Conservation (phyloP, 2,888 invertebrate species). For the Empis livida region DNA sequence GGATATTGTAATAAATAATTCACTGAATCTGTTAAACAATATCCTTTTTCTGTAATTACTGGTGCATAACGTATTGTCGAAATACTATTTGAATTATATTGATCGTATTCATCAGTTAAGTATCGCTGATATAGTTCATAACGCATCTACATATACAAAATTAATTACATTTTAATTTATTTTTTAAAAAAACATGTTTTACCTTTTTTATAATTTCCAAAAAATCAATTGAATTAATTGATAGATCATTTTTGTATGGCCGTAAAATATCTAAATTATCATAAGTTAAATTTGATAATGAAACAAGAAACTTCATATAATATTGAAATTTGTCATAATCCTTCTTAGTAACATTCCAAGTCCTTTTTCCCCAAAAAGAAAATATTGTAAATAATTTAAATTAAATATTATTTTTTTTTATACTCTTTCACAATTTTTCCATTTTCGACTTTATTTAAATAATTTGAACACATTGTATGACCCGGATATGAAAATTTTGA, state of each 20-base stretch:
- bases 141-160: conserved; percentile 3
- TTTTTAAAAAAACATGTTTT: too few species aligned
- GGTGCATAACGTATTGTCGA: conserved; percentile 14
- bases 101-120: too few species aligned
- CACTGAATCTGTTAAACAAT: conserved; percentile 25
- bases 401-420: conserved; percentile 5
- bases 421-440: conserved; percentile 25
- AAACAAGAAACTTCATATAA: conserved; percentile 21
- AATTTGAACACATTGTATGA: conserved; percentile 38
- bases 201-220: conserved; percentile 17
- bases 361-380: conserved; percentile 2
- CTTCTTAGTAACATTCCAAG: conserved; percentile 6
- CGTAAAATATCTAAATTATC: conserved; percentile 17
- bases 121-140: neutral
- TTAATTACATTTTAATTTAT: neutral
- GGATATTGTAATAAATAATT: conserved; percentile 23
- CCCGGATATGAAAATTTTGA: conserved; percentile 39
- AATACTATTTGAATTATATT: too few species aligned
- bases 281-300: conserved; percentile 18
- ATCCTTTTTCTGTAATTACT: conserved; percentile 27
- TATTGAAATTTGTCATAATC: conserved; percentile 13
- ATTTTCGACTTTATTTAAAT: conserved; percentile 23
- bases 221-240: conserved; percentile 17
- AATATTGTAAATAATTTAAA: neutral
- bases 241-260: conserved; percentile 21